Evolutionary conservation across 2,113 vertebrate genomes (phyloP), one percentile per base, ranked within the genome.

Genomic region (Thomomys bottae): DNA sequence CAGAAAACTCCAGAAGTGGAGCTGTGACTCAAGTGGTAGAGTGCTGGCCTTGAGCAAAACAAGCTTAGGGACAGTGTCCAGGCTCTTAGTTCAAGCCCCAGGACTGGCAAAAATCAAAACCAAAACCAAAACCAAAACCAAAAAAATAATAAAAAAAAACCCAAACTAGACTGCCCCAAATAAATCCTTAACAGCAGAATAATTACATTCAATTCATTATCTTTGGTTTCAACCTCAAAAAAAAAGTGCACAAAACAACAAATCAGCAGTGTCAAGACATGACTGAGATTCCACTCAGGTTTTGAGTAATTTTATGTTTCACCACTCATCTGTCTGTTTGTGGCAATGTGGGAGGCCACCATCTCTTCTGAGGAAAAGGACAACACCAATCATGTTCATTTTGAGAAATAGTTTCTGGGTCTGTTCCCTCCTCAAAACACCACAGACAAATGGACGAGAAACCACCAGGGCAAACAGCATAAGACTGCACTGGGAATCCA

Each of bases 201-300:
- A 94, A 80, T 88, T 87, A 61, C 73, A 93, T 64, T 68, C 28
- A 78, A 68, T 59, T 34, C 42, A 66, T 18, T 68, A 30, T 23
- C 36, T 87, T 84, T 72, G 40, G 15, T 68, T 61, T 80, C 76
- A 75, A 32, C 70, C 64, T 93, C 63, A 64, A 90, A 82, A 54
- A 54, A 54, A 54, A 54, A n/a, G n/a, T n/a, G n/a, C n/a, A n/a
- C n/a, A n/a, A 18, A 54, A 45, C 45, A 45, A 45, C n/a, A 54
- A 90, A 36, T 10, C 40, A 80, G 36, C 84, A 45, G 21, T 64
- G 15, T 70, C 32, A 81, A 77, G 42, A 88, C 36, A 45, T 10
- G 42, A 67, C 79, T 79, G 7, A 24, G 88, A n/a, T 42, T 72
- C 18, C 61, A 67, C 26, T 83, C 40, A 78, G 79, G 5, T 79